Evolutionary conservation across 2,113 vertebrate species (phyloP).

Genomic region (Pimephales promelas): DNA sequence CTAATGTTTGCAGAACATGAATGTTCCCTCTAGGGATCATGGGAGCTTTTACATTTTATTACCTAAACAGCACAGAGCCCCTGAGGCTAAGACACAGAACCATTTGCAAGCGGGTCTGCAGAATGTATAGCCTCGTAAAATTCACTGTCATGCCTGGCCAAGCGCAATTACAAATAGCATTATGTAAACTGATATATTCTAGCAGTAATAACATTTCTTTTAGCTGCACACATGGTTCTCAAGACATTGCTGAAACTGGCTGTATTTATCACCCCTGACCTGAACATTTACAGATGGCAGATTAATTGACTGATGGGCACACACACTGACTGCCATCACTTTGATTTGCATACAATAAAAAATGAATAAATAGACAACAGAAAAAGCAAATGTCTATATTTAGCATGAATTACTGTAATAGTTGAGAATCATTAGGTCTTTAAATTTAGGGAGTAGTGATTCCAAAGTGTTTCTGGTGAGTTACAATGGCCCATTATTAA

Average conservation of each 20-base stretch:
- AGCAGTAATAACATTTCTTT: conserved; percentile 55
- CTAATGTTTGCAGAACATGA: conserved; percentile 58
- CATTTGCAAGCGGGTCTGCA: conserved; percentile 58
- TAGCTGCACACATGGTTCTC: conserved; percentile 37
- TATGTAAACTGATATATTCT: conserved; percentile 60
- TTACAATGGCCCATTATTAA: too few species aligned
- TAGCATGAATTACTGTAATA: too few species aligned
- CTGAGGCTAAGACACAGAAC: conserved; percentile 54
- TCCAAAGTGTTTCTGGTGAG: too few species aligned
- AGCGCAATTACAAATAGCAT: conserved; percentile 63
- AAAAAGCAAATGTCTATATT: too few species aligned
- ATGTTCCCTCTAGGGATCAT: conserved; percentile 54
- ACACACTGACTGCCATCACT: conserved; percentile 59
- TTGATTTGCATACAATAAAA: conserved; percentile 51
- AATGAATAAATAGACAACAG: not conserved
- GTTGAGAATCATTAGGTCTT: too few species aligned
- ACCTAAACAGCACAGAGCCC: conserved; percentile 51
- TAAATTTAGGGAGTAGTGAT: too few species aligned
- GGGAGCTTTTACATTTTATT: conserved; percentile 61
- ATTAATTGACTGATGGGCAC: not conserved
- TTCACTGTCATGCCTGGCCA: conserved; percentile 58
- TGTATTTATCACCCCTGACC: conserved; percentile 20
- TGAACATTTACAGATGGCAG: conserved; percentile 45
- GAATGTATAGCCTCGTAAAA: conserved; percentile 65
- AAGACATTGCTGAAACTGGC: conserved; percentile 32